These are phyloP conservation scores for Scrobipalpa costella DNA, from an alignment of 2,888 invertebrate species.

Conservation along the genomic window DNA sequence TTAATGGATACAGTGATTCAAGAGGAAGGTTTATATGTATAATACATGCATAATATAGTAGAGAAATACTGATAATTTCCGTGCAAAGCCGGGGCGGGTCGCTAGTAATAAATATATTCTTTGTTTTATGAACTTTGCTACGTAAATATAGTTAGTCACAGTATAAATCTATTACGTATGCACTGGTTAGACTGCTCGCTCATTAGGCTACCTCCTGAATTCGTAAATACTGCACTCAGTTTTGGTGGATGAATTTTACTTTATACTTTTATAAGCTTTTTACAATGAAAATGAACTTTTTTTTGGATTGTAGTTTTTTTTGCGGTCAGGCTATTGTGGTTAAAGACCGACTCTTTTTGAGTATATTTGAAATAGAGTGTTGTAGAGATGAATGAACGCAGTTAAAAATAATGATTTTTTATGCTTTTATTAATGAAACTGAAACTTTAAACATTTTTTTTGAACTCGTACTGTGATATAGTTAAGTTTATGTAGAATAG, in stretches of 20 bases:
- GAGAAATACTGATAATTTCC: too few relatives aligned
- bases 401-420: background rate
- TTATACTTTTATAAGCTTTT: background rate
- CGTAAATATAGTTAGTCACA: background rate
- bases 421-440: too few relatives aligned
- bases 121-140: too few relatives aligned
- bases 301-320: background rate
- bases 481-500: too few relatives aligned
- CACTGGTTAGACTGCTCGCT: background rate
- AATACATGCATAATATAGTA: too few relatives aligned
- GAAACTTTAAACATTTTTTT: too few relatives aligned
- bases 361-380: background rate
- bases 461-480: too few relatives aligned
- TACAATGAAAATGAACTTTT: background rate
- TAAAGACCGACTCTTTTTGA: background rate
- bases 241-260: constrained; percentile 10
- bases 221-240: constrained; percentile 15
- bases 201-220: constrained; percentile 17
- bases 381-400: background rate
- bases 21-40: too few relatives aligned
- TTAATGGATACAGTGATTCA: too few relatives aligned
- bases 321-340: background rate
- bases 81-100: too few relatives aligned
- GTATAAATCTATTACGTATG: background rate
- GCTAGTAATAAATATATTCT: too few relatives aligned